Base-by-base conservation (phyloP, 2,797 vertebrate genomes). In the Emydoidea blandingii region DNA sequence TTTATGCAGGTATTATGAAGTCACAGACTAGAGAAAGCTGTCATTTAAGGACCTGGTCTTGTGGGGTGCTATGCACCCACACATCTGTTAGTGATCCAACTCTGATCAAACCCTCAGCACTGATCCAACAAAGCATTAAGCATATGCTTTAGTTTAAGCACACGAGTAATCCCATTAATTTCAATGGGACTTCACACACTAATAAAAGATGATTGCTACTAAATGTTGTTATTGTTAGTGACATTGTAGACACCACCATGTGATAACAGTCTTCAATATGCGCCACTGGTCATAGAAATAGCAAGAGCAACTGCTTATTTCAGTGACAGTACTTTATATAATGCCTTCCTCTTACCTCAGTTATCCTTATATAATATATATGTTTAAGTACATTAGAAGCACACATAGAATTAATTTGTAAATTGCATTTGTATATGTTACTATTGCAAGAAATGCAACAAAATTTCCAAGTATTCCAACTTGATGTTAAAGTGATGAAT, bases 221-320 rank as follows among this genome's bases (percentile, higher is more conserved):
- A 68, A 88, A 79, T 86, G 79, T 91, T 89, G 47, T 87, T 96
- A 81, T 95, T 80, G 52, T 92, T 92, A 94, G 91, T 83, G 81
- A 83, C 80, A n/a, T n/a, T n/a, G 89, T 52, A 90, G 94, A 85
- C 52, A 81, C 85, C 82, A 89, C 92, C 81, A 76, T 3, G 83
- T 97, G 95, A 96, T 88, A 93, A 88, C 87, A 92, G 89, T 95
- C 94, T 97, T 95, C 90, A 94, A 83, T 72, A 57, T 87, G 85
- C 74, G 79, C 74, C 0, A 1, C 89, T 96, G 91, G 95, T 96
- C 94, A 97, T 94, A 97, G 95, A 96, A 96, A 96, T 94, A 93
- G 47, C 83, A 56, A 85, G 93, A 96, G 80, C 52, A 92, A 95
- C 49, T 52, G 83, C 79, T 94, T 96, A 90, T 87, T 96, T 97